Conservation (phyloP, 2,888 invertebrate genomes). For the Ophonus ardosiacus region DNA sequence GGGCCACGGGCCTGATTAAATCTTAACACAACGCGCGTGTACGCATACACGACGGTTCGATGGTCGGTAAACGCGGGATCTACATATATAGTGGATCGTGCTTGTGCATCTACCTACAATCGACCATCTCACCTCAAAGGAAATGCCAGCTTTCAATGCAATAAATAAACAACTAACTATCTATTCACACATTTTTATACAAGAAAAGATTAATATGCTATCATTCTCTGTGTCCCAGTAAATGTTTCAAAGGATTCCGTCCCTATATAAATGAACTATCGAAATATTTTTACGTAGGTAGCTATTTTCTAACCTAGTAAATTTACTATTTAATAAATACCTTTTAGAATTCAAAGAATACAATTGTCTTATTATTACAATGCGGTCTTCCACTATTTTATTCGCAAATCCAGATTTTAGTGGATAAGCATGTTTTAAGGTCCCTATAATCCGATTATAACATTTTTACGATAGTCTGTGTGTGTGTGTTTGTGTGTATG, state of each 20-base stretch:
- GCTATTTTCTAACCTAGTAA: no score
- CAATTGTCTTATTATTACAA: no score
- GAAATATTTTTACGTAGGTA: background rate
- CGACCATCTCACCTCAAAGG: background rate
- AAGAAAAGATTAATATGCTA: background rate
- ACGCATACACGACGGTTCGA: constrained; percentile 27
- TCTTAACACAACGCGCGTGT: constrained; percentile 58
- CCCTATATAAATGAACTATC: background rate
- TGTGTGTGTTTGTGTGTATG: no score
- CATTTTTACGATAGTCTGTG: no score
- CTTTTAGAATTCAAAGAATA: no score
- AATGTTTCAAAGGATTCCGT: background rate
- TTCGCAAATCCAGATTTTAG: no score
- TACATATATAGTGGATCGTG: constrained; percentile 42
- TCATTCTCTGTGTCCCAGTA: background rate
- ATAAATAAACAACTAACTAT: background rate
- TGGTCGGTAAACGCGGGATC: constrained; percentile 37
- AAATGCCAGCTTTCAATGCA: background rate
- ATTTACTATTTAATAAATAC: no score
- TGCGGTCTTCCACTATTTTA: no score
- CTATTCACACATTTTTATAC: background rate
- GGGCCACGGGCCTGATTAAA: constrained; percentile 50
- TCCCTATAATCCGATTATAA: no score
- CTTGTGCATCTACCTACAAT: background rate
- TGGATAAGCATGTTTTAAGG: no score